These are phyloP conservation scores for Hypolimnas misippus DNA, from an alignment of 2,888 invertebrate species.

Conservation along the genomic window DNA sequence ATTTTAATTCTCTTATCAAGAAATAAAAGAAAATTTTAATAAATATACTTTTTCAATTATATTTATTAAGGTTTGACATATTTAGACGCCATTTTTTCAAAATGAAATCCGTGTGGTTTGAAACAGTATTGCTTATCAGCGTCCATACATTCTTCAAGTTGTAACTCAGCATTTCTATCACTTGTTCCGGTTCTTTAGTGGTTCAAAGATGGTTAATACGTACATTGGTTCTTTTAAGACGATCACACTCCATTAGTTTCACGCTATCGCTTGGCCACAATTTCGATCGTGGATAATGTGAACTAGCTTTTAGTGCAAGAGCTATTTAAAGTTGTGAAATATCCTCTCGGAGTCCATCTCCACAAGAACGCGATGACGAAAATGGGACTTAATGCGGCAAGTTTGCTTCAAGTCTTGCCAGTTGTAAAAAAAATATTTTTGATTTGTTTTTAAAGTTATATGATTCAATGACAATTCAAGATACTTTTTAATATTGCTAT, in stretches of 20 bases:
- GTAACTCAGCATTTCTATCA: constrained; percentile 18
- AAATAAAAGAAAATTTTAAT: too few relatives aligned
- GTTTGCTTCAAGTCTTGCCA: neutral
- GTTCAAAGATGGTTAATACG: constrained; percentile 22
- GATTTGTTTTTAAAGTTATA: too few relatives aligned
- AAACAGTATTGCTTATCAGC: too few relatives aligned
- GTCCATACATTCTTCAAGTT: neutral
- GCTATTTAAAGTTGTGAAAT: constrained; percentile 33
- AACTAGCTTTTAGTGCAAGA: constrained; percentile 47
- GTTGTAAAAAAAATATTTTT: neutral
- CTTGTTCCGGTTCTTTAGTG: constrained; percentile 3
- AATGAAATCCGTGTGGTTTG: too few relatives aligned
- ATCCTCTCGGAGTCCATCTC: constrained; percentile 19
- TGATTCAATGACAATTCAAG: too few relatives aligned
- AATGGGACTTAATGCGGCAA: constrained; percentile 9
- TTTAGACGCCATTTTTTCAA: too few relatives aligned
- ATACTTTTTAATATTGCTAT: too few relatives aligned
- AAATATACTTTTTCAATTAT: too few relatives aligned
- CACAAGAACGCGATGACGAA: constrained; percentile 14
- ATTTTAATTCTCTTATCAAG: too few relatives aligned
- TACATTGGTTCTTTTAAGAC: constrained; percentile 50
- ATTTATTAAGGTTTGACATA: too few relatives aligned
- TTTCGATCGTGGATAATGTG: constrained; percentile 55
- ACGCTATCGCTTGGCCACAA: constrained; percentile 48
- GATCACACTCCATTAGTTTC: constrained; percentile 55